Conservation (phyloP, 2,888 invertebrate genomes). For the Anoncus sp. region DNA sequence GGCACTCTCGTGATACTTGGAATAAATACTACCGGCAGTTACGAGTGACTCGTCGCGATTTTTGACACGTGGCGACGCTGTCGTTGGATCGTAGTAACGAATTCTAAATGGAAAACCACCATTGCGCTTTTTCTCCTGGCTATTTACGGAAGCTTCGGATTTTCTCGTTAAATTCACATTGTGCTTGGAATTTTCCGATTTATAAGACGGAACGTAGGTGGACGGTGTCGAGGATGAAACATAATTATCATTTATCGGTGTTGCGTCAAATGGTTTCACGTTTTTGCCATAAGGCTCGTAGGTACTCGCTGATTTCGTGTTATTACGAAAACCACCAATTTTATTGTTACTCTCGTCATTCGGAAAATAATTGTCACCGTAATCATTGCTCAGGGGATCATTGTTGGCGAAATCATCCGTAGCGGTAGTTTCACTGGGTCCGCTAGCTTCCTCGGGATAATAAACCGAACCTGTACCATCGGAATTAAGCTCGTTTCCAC, state of each 20-base stretch:
- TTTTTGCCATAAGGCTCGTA: conserved; percentile 84
- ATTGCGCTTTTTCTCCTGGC: conserved; percentile 34
- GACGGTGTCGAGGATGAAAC: conserved; percentile 79
- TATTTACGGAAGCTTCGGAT: conserved; percentile 49
- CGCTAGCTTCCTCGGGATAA: conserved; percentile 57
- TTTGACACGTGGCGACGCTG: conserved; percentile 24
- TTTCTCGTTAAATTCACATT: conserved; percentile 5
- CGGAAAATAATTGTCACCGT: conserved; percentile 78
- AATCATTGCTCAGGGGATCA: conserved; percentile 67
- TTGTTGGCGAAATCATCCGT: conserved; percentile 43
- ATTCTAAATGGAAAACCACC: conserved; percentile 70
- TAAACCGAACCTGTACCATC: conserved; percentile 31
- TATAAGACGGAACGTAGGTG: conserved; percentile 66
- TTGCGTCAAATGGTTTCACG: conserved; percentile 83
- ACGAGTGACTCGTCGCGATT: conserved; percentile 72
- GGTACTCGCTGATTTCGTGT: conserved; percentile 77
- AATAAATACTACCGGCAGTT: conserved; percentile 74
- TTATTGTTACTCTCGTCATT: conserved; percentile 72
- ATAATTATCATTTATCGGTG: conserved; percentile 79
- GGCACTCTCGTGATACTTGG: conserved; percentile 72
- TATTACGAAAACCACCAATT: conserved; percentile 83
- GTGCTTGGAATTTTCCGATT: conserved; percentile 29
- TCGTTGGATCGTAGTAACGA: conserved; percentile 75
- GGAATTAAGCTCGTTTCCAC: conserved; percentile 43
- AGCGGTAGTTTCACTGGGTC: conserved; percentile 59